Evolutionary conservation across 1,140 invertebrate species (phyloP), one percentile per base, ranked within the genome.

Genomic region (Limonius californicus): DNA sequence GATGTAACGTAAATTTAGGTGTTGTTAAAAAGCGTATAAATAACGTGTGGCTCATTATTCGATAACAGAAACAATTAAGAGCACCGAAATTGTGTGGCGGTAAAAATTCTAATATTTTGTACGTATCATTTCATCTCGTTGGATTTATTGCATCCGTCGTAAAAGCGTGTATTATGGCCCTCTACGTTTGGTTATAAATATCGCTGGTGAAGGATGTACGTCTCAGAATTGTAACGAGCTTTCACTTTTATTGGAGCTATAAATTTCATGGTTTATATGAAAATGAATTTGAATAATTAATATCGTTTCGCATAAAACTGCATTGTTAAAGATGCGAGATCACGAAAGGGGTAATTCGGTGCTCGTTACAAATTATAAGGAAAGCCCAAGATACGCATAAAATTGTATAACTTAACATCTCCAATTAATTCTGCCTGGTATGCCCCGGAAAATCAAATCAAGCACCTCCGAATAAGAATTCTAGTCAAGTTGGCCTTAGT

Each of bases 101-200:
- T 42, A 30, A 57, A 57, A 57, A 57, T 57, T 57, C 43, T 67
- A 64, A 64, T 64, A 67, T 62, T 62, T 53, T 55, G 43, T 59
- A 62, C 56, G 53, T 68, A 43, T 47, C 59, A 54, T 68, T 63
- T 65, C 67, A 63, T 68, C 61, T 50, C 63, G 61, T 62, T 66
- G 67, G 58, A 64, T 68, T 68, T 68, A 68, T 66, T 61, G 57
- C 64, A 54, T 57, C 27, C 54, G 35, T 61, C 61, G 61, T 65
- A 63, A 63, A 67, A 67, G 45, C 20, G 4, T 50, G 45, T 19
- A 50, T 50, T 50, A 50, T 50, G 15, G 42, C 42, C 45, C 45
- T 50, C 45, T 50, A 16, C 8, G 45, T 50, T 50, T 50, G 16
- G 16, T 12, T 16, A 50, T 50, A 50, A 50, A 19, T 50, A 50